Evolutionary conservation across 2,113 vertebrate species (phyloP).

Genomic region (Nothoprocta perdicaria): DNA sequence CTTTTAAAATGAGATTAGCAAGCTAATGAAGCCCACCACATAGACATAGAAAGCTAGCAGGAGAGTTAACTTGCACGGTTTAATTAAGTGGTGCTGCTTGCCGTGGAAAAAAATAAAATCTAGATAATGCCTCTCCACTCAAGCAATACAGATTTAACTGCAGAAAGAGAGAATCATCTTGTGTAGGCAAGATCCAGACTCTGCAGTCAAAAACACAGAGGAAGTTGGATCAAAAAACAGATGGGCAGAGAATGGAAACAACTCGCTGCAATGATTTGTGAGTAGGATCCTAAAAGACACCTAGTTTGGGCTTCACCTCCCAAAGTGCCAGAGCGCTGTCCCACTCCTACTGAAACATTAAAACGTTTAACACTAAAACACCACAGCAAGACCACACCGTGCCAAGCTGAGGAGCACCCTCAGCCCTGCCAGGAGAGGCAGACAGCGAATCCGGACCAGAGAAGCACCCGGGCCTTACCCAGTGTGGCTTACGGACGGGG

Average conservation of each 20-base stretch:
- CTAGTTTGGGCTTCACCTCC: background rate
- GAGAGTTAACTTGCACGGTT: background rate
- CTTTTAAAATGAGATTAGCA: background rate
- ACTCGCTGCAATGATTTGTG: background rate
- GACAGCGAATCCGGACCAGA: background rate
- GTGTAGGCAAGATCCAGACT: background rate
- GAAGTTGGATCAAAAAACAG: background rate
- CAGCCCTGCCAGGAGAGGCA: background rate
- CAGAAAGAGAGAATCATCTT: constrained; percentile 7
- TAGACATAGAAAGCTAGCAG: background rate
- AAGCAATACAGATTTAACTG: background rate
- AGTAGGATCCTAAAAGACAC: background rate
- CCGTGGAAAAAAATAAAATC: background rate
- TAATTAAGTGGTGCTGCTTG: background rate
- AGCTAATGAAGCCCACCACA: background rate
- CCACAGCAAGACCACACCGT: background rate
- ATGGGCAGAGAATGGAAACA: background rate
- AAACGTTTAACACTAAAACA: background rate
- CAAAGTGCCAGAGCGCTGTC: background rate
- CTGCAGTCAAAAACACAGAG: background rate
- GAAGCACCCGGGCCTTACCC: background rate
- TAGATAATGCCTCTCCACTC: background rate
- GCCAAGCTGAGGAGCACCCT: background rate
- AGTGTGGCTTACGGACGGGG: no score
- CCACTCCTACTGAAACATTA: background rate